Conservation (phyloP, 2,888 invertebrate genomes). For the Microchrysa polita region DNA sequence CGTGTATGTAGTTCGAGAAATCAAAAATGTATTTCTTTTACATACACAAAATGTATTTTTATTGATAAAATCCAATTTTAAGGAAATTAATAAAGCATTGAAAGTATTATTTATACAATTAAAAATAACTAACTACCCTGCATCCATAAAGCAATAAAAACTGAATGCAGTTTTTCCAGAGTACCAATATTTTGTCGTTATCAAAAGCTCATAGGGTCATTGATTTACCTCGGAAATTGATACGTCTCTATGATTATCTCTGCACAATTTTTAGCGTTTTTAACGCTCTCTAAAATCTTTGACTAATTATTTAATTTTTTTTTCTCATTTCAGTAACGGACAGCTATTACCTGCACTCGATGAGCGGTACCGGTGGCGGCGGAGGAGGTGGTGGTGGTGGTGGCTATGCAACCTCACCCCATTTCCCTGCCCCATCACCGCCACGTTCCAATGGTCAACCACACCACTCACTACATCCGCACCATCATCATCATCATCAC, state of each 20-base stretch:
- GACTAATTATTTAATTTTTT: conserved; percentile 47
- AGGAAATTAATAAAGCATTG: no score
- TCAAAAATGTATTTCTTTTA: no score
- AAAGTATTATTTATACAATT: no score
- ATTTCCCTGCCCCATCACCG: conserved; percentile 64
- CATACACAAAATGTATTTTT: no score
- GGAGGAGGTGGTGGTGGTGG: conserved; percentile 50
- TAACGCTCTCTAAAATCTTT: not conserved
- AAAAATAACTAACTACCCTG: no score
- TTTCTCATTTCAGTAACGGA: conserved; percentile 68
- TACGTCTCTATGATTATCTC: conserved; percentile 49
- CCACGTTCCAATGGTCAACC: conserved; percentile 61
- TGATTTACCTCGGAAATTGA: conserved; percentile 49
- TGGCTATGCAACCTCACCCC: conserved; percentile 56
- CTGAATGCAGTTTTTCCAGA: no score
- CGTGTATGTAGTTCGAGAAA: no score
- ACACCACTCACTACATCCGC: conserved; percentile 60
- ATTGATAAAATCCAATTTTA: no score
- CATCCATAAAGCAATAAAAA: no score
- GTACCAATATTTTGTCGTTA: no score
- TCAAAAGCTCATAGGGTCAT: conserved; percentile 17
- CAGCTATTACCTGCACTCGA: conserved; percentile 65
- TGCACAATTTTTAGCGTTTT: conserved; percentile 50
- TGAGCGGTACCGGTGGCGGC: conserved; percentile 54
- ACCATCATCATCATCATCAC: conserved; percentile 59